Percentiles rank a stretch among this genome's conserved stretches.
Conservation (phyloP, 2,797 vertebrate genomes). For the Crypturellus tataupa region DNA sequence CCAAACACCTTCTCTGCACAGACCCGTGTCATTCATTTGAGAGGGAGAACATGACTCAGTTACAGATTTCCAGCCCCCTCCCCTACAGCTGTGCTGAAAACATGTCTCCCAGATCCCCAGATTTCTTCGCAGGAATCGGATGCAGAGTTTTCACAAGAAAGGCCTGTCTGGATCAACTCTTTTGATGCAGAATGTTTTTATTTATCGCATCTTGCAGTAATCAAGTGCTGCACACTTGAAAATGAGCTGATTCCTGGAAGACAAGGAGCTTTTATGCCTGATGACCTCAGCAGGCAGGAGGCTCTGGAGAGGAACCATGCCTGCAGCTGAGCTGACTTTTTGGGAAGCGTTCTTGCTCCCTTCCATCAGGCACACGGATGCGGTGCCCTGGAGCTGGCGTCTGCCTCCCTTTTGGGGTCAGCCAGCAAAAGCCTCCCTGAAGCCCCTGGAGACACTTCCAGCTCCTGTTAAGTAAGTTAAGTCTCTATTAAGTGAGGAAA, state of each 20-base stretch:
- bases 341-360: neutral
- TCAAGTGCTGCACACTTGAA: neutral
- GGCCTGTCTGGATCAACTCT: rapidly evolving
- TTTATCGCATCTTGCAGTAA: neutral
- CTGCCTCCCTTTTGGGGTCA: neutral
- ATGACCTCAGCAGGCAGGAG: neutral
- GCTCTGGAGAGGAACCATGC: neutral
- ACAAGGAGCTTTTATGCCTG: neutral
- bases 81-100: rapidly evolving
- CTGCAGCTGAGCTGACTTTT: neutral
- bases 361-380: neutral
- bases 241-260: neutral
- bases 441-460: neutral
- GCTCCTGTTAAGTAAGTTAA: no score
- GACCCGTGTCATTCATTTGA: neutral
- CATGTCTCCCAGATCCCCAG: rapidly evolving
- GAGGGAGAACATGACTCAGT: neutral
- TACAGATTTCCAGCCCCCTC: no score
- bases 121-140: rapidly evolving
- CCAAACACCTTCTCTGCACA: rapidly evolving
- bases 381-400: neutral
- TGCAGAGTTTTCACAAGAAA: neutral
- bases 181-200: rapidly evolving
- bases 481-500: neutral
- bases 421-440: neutral